Conservation (phyloP, 2,888 invertebrate genomes). For the Celastrina argiolus region DNA sequence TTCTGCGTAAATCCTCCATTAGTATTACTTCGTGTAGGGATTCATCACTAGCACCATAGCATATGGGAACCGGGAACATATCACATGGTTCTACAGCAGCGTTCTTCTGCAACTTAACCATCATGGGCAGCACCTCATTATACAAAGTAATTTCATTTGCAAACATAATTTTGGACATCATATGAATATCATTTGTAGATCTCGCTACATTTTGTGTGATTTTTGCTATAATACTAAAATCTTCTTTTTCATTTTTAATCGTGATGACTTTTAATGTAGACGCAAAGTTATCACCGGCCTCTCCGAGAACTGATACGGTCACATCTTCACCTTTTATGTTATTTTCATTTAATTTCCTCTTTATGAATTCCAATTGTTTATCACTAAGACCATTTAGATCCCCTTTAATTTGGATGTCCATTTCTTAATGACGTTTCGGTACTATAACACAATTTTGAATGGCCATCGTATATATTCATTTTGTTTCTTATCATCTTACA, state of each 20-base stretch:
- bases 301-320: slow-evolving; percentile 39
- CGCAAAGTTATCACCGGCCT: slow-evolving; percentile 43
- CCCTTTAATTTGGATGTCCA: slow-evolving; percentile 32
- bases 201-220: slow-evolving; percentile 36
- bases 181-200: not conserved
- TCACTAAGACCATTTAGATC: slow-evolving; percentile 36
- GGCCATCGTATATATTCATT: not conserved
- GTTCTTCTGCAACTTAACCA: slow-evolving; percentile 41
- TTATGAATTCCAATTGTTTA: slow-evolving; percentile 42
- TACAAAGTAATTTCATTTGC: slow-evolving; percentile 49
- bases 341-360: slow-evolving; percentile 39
- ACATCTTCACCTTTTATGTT: slow-evolving; percentile 41
- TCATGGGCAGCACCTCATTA: slow-evolving; percentile 42
- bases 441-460: not conserved
- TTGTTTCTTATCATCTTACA: not conserved
- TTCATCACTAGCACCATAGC: slow-evolving; percentile 43
- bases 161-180: slow-evolving; percentile 25
- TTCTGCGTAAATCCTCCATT: slow-evolving; percentile 46
- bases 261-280: slow-evolving; percentile 39
- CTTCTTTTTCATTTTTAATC: slow-evolving; percentile 37
- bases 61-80: slow-evolving; percentile 40
- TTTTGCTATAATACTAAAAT: slow-evolving; percentile 48
- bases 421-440: not conserved
- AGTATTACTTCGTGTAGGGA: slow-evolving; percentile 44
- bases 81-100: slow-evolving; percentile 42